These are phyloP conservation scores for Girardia tigrina DNA, from an alignment of 2,888 invertebrate genomes.

Conservation along the genomic window DNA sequence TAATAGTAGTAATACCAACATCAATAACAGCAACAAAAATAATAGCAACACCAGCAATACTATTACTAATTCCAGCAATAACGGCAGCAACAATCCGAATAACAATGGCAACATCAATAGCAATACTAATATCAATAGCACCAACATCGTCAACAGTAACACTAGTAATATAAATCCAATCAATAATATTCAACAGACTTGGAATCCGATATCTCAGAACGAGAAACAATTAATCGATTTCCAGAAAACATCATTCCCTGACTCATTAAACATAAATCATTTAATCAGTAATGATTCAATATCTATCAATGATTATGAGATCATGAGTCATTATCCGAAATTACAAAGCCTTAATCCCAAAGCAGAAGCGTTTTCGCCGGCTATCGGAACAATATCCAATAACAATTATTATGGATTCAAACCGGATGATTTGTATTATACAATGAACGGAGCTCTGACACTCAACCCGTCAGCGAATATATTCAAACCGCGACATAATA, in stretches of 20 bases:
- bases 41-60: no score
- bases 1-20: no score
- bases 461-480: not conserved
- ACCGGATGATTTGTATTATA: not conserved
- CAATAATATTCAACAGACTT: not conserved
- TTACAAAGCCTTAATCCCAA: not conserved
- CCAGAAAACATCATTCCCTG: not conserved
- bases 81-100: no score
- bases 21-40: no score
- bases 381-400: not conserved
- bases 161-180: not conserved
- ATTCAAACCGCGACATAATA: not conserved
- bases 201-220: not conserved
- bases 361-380: constrained; percentile 7
- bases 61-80: no score
- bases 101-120: no score
- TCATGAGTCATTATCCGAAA: constrained; percentile 10
- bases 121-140: no score
- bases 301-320: not conserved
- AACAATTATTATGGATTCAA: not conserved
- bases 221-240: not conserved
- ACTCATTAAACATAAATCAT: not conserved
- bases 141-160: no score
- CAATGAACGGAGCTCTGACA: not conserved
- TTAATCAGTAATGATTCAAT: not conserved